Conservation (phyloP, 2,113 vertebrate genomes). For the Nannospalax galili region DNA sequence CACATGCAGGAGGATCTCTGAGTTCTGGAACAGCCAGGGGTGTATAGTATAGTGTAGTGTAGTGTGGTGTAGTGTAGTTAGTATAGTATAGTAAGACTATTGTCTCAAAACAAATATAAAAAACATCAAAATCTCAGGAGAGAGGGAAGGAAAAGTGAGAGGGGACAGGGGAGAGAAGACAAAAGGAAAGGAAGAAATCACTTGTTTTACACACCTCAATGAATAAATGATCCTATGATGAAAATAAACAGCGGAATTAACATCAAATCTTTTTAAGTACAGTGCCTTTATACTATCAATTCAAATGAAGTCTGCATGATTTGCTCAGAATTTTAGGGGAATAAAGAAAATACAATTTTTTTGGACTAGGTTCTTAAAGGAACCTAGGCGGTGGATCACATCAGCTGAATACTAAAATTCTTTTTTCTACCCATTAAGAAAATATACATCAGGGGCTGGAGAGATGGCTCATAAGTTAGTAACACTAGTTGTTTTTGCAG, state of each 20-base stretch:
- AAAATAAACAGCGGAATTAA: not conserved
- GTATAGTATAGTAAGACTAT: not conserved
- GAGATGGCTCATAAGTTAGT: too few relatives aligned
- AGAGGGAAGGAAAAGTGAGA: fast-evolving
- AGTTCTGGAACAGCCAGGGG: too few relatives aligned
- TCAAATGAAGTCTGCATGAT: not conserved
- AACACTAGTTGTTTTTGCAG: too few relatives aligned
- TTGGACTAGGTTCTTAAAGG: not conserved
- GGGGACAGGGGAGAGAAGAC: too few relatives aligned
- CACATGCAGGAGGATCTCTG: too few relatives aligned
- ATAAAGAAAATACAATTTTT: not conserved
- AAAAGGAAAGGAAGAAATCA: not conserved
- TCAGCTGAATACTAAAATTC: not conserved
- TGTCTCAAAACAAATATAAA: not conserved
- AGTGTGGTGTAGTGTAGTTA: too few relatives aligned
- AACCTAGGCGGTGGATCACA: too few relatives aligned
- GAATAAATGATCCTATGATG: not conserved
- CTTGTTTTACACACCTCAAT: not conserved
- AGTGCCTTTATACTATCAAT: too few relatives aligned
- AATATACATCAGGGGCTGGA: too few relatives aligned
- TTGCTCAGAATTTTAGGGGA: too few relatives aligned
- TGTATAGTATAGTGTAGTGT: too few relatives aligned
- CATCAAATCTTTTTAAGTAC: not conserved
- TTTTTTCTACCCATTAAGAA: not conserved
- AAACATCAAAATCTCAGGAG: not conserved